Evolutionary conservation across 2,113 vertebrate genomes (phyloP), one percentile per base, ranked within the genome.

Genomic region (Scomber scombrus): DNA sequence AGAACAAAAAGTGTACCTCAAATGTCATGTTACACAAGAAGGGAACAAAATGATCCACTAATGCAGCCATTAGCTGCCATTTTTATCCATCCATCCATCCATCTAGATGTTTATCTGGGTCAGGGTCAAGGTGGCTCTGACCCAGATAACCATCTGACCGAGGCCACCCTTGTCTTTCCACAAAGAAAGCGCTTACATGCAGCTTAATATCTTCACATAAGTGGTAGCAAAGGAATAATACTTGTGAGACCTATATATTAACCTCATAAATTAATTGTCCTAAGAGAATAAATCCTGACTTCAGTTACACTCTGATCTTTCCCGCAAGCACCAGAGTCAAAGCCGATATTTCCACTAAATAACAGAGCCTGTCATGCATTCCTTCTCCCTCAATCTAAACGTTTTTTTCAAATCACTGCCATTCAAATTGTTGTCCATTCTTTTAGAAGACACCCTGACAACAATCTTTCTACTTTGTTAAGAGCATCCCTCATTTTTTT

Each of bases 51-150:
- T 5, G 18, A 52, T 51, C 26, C 13, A n/a, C 61, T 47, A 40
- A 15, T 26, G 21, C 21, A 43, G 43, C 52, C 62, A 31, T 72
- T 68, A 47, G 23, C 40, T 50, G 50, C 19, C 51, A 65, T 71
- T 49, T 58, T 26, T 31, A 75, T 68, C 31, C 18, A 18, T 74
- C 57, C 23, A 9, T 75, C 29, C 43, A 29, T 40, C 21, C 16
- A 65, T 55, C 14, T 54, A 23, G 54, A 67, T 62, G 68, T 78
- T 62, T 57, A 84, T 73, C 51, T 60, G 62, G 68, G 57, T 82
- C 70, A 70, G 40, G 63, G 52, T 16, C 26, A 23, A 23, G 0
- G 6, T 31, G 65, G 54, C 62, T 26, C 23, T 26, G 23, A 26
- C 23, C 23, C 23, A 26, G 23, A 26, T 26, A 26, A 26, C 23